Base-by-base conservation (phyloP, 2,888 invertebrate species). In the Ormia ochracea region DNA sequence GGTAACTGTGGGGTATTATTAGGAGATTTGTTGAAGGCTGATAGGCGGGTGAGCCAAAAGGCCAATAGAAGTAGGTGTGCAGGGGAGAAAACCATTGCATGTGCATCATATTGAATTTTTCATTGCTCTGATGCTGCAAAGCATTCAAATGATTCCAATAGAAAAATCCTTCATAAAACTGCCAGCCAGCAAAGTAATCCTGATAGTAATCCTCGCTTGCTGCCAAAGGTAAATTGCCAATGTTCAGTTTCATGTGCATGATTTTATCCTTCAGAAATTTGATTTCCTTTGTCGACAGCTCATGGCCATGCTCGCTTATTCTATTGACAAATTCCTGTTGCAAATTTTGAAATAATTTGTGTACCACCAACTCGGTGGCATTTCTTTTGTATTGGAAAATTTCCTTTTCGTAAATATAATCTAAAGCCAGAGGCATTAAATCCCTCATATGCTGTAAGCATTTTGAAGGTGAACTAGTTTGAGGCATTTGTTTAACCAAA, bases 381-480 rank as follows among this genome's bases (percentile, higher is more conserved):
- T 50, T 54, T 1, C 87, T 83, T 12, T 80, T 75, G 2, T 78
- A 75, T 2, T 69, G 58, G 23, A 86, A 87, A 48, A 78, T 83
- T n/a, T 61, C 84, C 3, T 68, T 68, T 36, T 87, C 88, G 45
- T 87, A 87, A 4, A 82, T 83, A 52, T 84, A 86, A 28, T 85
- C 86, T 87, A 87, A 83, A 10, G 84, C 74, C 70, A 87, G 61
- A 3, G 85, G 84, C 0, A 87, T 82, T 0, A 82, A 82, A 10
- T 85, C 84, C 0, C 87, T 82, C 87, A 87, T 86, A 17, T 87
- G 87, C 3, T 83, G 83, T 10, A 88, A 75, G 54, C 87, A 87
- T 3, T 70, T 69, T 3, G 78, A 26, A 0, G 78, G 61, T 0
- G 75, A 61, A 5, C 54, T 38, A 3, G 45, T 45, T 0, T n/a